Percentiles rank a stretch among this genome's conserved stretches.
Evolutionary conservation across 2,797 vertebrate species (phyloP).

Genomic region (Chelidonichthys spinosus): DNA sequence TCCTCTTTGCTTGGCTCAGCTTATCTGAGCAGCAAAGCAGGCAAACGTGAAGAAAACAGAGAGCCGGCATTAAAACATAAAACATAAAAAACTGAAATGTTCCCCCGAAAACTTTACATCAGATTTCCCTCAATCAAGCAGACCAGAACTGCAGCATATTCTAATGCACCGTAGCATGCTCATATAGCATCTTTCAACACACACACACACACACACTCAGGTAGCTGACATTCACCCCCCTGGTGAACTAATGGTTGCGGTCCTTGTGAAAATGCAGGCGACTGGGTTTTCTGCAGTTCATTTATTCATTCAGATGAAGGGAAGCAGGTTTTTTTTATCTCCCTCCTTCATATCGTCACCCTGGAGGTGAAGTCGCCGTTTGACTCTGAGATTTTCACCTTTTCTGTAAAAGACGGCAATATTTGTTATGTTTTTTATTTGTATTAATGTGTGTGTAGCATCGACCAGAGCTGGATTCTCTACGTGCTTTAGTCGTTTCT

Average conservation of each 20-base stretch:
- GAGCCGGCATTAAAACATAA: conserved; percentile 14
- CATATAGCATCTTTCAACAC: conserved; percentile 51
- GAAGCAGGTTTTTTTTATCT: conserved; percentile 9
- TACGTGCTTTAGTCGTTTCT: conserved; percentile 37
- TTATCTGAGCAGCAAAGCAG: conserved; percentile 41
- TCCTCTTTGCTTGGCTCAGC: conserved; percentile 49
- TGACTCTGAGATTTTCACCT: conserved; percentile 18
- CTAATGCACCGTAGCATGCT: conserved; percentile 18
- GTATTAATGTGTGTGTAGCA: conserved; percentile 44
- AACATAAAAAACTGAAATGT: conserved; percentile 12
- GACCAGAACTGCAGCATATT: conserved; percentile 28
- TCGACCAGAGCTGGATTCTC: conserved; percentile 27
- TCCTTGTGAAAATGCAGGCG: conserved; percentile 51
- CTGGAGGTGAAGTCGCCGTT: conserved; percentile 29
- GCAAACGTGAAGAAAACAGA: conserved; percentile 38
- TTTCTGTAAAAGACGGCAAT: neutral
- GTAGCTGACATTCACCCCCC: conserved; percentile 60
- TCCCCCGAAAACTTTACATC: conserved; percentile 34
- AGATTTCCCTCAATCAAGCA: conserved; percentile 28
- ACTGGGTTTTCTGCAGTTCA: conserved; percentile 55
- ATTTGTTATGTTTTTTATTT: conserved; percentile 8
- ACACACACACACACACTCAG: conserved; percentile 33
- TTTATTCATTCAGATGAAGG: conserved; percentile 63
- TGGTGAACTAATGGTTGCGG: conserved; percentile 65
- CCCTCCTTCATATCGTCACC: conserved; percentile 19